Conservation (phyloP, 2,113 vertebrate genomes). For the Cochlearius cochlearius region DNA sequence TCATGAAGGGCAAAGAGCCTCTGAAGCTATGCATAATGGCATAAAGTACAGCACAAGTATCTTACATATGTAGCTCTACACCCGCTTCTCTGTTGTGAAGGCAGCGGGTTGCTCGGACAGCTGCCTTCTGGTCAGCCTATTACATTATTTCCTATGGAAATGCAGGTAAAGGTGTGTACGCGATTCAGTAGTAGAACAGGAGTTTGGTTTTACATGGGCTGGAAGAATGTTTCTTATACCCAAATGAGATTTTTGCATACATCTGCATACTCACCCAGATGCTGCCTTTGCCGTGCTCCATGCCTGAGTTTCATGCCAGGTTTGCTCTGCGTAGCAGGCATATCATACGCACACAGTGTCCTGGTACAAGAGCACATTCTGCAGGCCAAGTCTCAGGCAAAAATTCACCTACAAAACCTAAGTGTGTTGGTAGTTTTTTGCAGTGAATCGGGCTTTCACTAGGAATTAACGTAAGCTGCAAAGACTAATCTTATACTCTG, state of each 20-base stretch:
- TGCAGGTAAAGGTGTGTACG: background rate
- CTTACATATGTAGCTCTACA: background rate
- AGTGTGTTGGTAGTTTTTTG: background rate
- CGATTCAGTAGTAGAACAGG: background rate
- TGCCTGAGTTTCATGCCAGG: background rate
- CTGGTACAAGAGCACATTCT: constrained; percentile 37
- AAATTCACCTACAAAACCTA: constrained; percentile 50
- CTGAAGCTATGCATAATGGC: background rate
- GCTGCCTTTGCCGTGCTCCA: constrained; percentile 32
- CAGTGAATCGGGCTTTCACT: constrained; percentile 57
- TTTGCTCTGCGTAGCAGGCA: constrained; percentile 45
- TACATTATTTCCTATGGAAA: background rate
- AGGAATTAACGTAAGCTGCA: constrained; percentile 58
- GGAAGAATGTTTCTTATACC: constrained; percentile 8
- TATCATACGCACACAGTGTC: constrained; percentile 46
- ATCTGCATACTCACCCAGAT: constrained; percentile 13
- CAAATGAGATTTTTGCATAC: constrained; percentile 20
- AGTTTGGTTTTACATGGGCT: background rate
- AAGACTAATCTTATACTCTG: constrained; percentile 27
- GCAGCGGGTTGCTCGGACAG: background rate
- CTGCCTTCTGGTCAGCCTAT: background rate
- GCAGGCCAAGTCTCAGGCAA: background rate
- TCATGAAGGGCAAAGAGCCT: background rate
- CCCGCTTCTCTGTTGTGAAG: background rate
- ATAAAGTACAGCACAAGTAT: background rate